Evolutionary conservation across 2,113 vertebrate genomes (phyloP).

Genomic region (Lonchura striata): DNA sequence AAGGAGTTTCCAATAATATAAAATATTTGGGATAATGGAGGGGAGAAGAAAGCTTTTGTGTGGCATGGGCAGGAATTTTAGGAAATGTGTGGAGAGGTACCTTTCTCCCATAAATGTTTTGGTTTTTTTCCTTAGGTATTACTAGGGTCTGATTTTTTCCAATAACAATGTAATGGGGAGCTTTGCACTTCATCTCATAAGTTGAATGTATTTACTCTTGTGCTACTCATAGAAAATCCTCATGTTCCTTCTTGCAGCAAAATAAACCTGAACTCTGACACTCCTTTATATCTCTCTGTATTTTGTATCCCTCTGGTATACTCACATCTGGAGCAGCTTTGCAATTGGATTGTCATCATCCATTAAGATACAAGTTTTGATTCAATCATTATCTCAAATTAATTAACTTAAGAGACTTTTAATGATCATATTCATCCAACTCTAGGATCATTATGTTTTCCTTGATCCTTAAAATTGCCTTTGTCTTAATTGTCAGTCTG

Average conservation of each 20-base stretch:
- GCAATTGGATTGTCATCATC: background rate
- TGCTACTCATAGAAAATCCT: background rate
- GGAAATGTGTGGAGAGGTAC: background rate
- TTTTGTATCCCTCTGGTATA: background rate
- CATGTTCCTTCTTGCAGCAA: background rate
- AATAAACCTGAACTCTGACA: background rate
- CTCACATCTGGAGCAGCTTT: background rate
- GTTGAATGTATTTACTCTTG: background rate
- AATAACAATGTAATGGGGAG: background rate
- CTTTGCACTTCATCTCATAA: background rate
- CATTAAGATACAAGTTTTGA: background rate
- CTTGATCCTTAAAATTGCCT: slow-evolving; percentile 31
- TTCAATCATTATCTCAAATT: background rate
- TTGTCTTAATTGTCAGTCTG: slow-evolving; percentile 11
- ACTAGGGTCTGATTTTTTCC: background rate
- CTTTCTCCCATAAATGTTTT: background rate
- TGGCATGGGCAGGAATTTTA: background rate
- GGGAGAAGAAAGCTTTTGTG: background rate
- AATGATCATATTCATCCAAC: background rate
- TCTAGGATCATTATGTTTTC: background rate
- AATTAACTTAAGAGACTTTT: slow-evolving; percentile 23
- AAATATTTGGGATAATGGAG: background rate
- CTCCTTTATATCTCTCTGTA: background rate
- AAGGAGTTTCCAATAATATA: background rate
- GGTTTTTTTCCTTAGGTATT: background rate